Base-by-base conservation (phyloP, 2,888 invertebrate genomes). In the Apamea anceps region DNA sequence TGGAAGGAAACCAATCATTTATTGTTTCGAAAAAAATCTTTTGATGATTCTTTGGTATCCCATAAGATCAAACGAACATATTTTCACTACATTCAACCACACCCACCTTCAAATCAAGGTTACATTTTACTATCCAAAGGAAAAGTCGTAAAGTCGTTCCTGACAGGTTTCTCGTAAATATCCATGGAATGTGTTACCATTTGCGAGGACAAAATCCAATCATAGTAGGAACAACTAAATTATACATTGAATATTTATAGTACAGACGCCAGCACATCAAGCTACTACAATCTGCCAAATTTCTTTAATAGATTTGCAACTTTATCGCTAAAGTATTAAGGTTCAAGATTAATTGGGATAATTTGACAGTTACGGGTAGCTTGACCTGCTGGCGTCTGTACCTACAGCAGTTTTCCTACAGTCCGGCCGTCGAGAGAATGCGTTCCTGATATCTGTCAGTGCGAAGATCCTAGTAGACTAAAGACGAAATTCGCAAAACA, bases 121-220 rank as follows among this genome's bases (percentile, higher is more conserved):
- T 82, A 70, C 76, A 68, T 82, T 86, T 86, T 86, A 82, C 65
- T 76, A 83, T 72, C 60, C 21, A 4, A 82, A 82, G 62, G 71
- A 54, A 82, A 67, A 42, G 48, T 86, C 67, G 86, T 86, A 86
- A 83, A 86, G 15, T 32, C 18, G 63, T 72, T 72, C 8, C 57
- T 51, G 32, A 18, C 45, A 72, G 57, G 63, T 68, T 68, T 63
- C 62, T 84, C 65, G 48, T 84, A 48, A 71, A 81, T 32, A 37
- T 70, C 8, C 3, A 42, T 48, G 42, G 60, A 68, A 68, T 25
- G 51, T 51, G 51, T 18, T 32, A 25, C 45, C n/a, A 21, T 63
- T 1, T 48, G 18, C 42, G 21, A 51, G 37, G 28, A 63, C 18
- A 5, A 45, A 63, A 63, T 63, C 63, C 32, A 63, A 76, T 63